A percentile compares a stretch with the other conserved stretches of the same genome.
phyloP scores from a whole-genome alignment of 2,113 vertebrate genomes.

The Thomomys bottae region DNA sequence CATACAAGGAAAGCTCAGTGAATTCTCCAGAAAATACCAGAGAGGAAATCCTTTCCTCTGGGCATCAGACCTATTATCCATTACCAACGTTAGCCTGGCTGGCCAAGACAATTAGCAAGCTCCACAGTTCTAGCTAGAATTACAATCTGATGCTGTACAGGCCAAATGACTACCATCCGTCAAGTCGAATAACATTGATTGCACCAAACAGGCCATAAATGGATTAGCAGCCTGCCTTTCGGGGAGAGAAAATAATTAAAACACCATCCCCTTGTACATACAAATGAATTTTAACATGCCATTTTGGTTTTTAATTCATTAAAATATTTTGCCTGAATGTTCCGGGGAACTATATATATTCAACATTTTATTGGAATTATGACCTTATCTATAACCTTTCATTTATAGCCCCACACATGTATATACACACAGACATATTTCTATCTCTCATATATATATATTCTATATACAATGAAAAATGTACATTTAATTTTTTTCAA shows the following conservation, averaged over 20 bases:
- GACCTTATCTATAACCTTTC: not conserved
- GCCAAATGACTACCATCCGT: not conserved
- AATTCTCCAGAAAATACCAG: not conserved
- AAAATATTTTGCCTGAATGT: not conserved
- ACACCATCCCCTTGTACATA: not conserved
- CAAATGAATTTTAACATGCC: conserved; percentile 5
- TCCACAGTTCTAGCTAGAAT: not conserved
- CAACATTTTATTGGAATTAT: not conserved
- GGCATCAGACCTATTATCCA: not conserved
- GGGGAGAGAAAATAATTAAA: conserved; percentile 14
- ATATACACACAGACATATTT: no score
- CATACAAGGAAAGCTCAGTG: not conserved
- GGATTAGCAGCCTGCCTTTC: not conserved
- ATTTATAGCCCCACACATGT: not conserved
- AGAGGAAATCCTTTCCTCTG: not conserved
- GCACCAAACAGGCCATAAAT: not conserved
- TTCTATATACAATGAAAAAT: not conserved
- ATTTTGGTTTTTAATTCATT: conserved; percentile 21
- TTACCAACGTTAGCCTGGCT: not conserved
- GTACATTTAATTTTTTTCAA: not conserved
- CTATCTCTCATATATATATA: not conserved
- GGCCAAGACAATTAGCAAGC: not conserved
- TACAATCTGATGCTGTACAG: not conserved
- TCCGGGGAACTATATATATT: not conserved
- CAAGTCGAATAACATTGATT: not conserved